phyloP scores from a whole-genome alignment of 2,797 vertebrate species.

The Helostoma temminkii region DNA sequence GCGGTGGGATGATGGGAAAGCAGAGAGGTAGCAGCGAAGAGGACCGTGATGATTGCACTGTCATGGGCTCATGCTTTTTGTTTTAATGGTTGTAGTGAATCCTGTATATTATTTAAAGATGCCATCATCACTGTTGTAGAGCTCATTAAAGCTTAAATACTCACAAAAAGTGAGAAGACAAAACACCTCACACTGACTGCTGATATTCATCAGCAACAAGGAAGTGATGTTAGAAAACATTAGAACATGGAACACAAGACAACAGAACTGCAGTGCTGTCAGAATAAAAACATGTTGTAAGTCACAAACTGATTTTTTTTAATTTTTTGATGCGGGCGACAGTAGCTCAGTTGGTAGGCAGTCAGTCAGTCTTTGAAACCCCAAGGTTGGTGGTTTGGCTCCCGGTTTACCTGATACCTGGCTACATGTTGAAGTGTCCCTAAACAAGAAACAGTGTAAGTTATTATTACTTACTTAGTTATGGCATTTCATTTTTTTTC shows the following conservation, averaged over 20 bases:
- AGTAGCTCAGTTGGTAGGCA: too few relatives aligned
- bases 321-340: too few relatives aligned
- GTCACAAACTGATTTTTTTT: too few relatives aligned
- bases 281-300: too few relatives aligned
- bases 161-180: background rate
- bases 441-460: too few relatives aligned
- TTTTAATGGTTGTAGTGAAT: slow-evolving; percentile 13
- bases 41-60: background rate
- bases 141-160: background rate
- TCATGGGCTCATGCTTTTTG: slow-evolving; percentile 10
- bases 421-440: too few relatives aligned
- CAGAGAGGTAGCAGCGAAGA: background rate
- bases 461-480: too few relatives aligned
- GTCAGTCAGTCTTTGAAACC: too few relatives aligned
- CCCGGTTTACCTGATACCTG: too few relatives aligned
- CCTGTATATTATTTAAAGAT: background rate
- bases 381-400: too few relatives aligned
- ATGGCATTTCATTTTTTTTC: too few relatives aligned
- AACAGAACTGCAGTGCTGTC: background rate
- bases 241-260: too few relatives aligned
- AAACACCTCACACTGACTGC: background rate
- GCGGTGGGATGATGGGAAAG: slow-evolving; percentile 33
- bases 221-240: background rate
- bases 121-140: background rate
- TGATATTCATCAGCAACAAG: background rate